phyloP scores from a whole-genome alignment of 2,797 vertebrate species.

The Cephalopachus bancanus region DNA sequence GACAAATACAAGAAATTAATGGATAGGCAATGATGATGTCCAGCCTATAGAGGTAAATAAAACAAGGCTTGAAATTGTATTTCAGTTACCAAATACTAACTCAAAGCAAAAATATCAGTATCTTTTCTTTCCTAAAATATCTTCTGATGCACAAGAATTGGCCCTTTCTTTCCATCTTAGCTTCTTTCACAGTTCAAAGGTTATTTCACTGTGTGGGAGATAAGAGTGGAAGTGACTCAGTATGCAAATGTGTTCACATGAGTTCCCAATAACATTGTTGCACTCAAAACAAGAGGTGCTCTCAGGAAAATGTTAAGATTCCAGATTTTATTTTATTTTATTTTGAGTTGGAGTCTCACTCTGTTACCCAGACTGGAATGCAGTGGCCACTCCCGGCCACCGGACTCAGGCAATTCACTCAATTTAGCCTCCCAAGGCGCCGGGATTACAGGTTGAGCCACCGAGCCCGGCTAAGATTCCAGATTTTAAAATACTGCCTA shows the following conservation, averaged over 20 bases:
- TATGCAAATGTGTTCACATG: not conserved
- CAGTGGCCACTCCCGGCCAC: no score
- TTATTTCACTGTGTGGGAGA: not conserved
- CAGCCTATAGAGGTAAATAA: not conserved
- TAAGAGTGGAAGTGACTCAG: not conserved
- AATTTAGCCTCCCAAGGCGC: no score
- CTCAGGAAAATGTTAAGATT: conserved; percentile 7
- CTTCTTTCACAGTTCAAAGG: not conserved
- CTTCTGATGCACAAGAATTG: not conserved
- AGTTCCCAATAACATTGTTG: not conserved
- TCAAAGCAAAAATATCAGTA: conserved; percentile 31
- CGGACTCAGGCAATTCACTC: no score
- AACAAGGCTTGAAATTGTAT: conserved; percentile 6
- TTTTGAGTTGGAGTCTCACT: no score
- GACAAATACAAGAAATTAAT: conserved; percentile 31
- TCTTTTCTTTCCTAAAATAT: not conserved
- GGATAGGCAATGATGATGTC: not conserved
- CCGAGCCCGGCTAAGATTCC: not conserved
- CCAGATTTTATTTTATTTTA: not conserved
- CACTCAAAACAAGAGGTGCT: not conserved
- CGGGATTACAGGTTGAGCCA: no score
- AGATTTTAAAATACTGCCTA: conserved; percentile 8
- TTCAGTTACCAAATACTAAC: not conserved
- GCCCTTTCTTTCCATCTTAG: not conserved
- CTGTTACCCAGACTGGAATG: no score